Evolutionary conservation across 2,113 vertebrate species (phyloP).

Genomic region (Microcebus griseorufus): DNA sequence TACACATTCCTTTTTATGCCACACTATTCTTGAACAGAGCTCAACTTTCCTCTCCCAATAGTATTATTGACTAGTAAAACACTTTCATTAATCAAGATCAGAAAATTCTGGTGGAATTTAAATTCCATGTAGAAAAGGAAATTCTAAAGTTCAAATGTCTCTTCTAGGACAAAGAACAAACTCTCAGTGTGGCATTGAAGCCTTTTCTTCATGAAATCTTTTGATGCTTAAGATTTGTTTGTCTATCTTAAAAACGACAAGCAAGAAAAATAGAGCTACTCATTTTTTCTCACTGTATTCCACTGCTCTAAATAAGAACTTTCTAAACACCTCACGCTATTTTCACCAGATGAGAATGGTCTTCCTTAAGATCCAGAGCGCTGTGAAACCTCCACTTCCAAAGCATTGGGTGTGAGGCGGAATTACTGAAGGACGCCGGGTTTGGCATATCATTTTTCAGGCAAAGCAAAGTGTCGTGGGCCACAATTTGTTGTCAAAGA

Average conservation of each 20-base stretch:
- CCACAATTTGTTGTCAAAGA: conserved; percentile 28
- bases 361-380: neutral
- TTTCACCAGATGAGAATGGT: neutral
- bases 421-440: neutral
- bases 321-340: neutral
- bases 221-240: neutral
- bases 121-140: neutral
- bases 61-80: neutral
- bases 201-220: neutral
- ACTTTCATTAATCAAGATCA: neutral
- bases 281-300: neutral
- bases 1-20: neutral
- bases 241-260: neutral
- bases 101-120: neutral
- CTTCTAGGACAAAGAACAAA: neutral
- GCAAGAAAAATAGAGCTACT: neutral
- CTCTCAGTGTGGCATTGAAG: neutral
- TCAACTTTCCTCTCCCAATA: neutral
- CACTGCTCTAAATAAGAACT: neutral
- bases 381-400: neutral
- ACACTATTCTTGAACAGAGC: neutral
- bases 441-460: neutral
- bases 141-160: conserved; percentile 4
- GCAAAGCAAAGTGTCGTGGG: neutral
- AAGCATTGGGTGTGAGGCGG: neutral